Base-by-base conservation (phyloP, 2,113 vertebrate species). In the Antigone vipio region DNA sequence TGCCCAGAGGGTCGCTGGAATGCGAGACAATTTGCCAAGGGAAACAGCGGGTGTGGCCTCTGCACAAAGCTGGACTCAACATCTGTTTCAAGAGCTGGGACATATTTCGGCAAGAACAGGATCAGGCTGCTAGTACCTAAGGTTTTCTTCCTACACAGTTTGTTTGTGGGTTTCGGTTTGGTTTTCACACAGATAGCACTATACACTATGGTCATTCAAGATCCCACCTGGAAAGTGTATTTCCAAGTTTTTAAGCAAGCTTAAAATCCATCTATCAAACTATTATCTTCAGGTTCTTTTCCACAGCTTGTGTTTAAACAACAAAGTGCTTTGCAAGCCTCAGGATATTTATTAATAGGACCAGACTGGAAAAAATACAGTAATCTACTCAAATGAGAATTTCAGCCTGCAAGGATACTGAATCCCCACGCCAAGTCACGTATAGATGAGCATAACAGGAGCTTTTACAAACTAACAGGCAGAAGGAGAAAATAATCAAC, bases 21-120 rank as follows among this genome's bases (percentile, higher is more conserved):
- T 85, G 92, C 1, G 34, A 94, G 91, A 94, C 56, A 77, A 93
- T 97, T 92, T 97, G 97, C 95, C 97, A 97, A 98, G 86, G 84
- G 95, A 97, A 98, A 95, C 9, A 74, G 55, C 89, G 71, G 92
- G 94, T 89, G 95, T 64, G 77, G 95, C 44, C 79, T 83, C 84
- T 40, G 35, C 62, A 89, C 78, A 94, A 89, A 91, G 87, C 71
- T 56, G 87, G 89, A 80, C 81, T 86, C 76, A 52, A 82, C 75
- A 95, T 89, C 69, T 95, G 91, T 87, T 55, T 85, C 95, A 92
- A 91, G 91, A 92, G 32, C 19, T 4, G 23, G 74, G 86, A 97
- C 53, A 9, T 86, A 93, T 56, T 93, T 93, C 93, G 58, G 69
- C 82, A 94, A 91, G 93, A 89, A 71, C 77, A 34, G 17, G 60